phyloP scores from a whole-genome alignment of 2,888 invertebrate genomes.

The Habrosyne pyritoides region DNA sequence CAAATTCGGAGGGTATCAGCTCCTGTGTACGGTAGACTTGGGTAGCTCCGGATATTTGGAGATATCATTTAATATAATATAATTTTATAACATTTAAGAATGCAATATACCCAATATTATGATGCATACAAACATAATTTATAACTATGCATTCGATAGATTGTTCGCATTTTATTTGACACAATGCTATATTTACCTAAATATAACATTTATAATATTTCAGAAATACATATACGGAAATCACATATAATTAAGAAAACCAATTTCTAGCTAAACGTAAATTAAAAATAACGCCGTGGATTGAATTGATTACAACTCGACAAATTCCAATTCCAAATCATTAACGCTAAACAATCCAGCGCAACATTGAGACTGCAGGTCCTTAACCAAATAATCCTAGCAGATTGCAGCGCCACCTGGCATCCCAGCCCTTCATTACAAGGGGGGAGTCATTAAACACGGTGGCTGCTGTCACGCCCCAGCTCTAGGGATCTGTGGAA shows the following conservation, averaged over 20 bases:
- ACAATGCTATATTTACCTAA: too few relatives aligned
- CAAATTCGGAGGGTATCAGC: too few relatives aligned
- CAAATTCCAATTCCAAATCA: neutral
- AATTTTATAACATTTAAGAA: too few relatives aligned
- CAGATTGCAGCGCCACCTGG: slow-evolving; percentile 14
- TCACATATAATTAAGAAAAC: neutral
- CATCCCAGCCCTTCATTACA: slow-evolving; percentile 1
- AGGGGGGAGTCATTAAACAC: slow-evolving; percentile 27
- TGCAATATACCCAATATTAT: too few relatives aligned
- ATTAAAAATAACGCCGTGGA: neutral
- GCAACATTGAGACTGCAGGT: slow-evolving; percentile 5
- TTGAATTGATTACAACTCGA: neutral
- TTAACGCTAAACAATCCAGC: neutral
- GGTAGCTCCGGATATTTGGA: too few relatives aligned
- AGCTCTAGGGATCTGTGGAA: slow-evolving; percentile 19
- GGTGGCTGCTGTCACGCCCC: slow-evolving; percentile 22
- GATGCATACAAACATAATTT: too few relatives aligned
- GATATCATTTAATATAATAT: too few relatives aligned
- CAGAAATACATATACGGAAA: neutral
- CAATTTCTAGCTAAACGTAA: too few relatives aligned
- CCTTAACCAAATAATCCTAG: slow-evolving; percentile 12
- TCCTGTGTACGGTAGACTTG: too few relatives aligned
- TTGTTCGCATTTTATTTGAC: too few relatives aligned
- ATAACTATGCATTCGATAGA: too few relatives aligned
- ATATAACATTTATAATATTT: neutral